Conservation (phyloP, 2,797 vertebrate genomes). For the Rhincodon typus region DNA sequence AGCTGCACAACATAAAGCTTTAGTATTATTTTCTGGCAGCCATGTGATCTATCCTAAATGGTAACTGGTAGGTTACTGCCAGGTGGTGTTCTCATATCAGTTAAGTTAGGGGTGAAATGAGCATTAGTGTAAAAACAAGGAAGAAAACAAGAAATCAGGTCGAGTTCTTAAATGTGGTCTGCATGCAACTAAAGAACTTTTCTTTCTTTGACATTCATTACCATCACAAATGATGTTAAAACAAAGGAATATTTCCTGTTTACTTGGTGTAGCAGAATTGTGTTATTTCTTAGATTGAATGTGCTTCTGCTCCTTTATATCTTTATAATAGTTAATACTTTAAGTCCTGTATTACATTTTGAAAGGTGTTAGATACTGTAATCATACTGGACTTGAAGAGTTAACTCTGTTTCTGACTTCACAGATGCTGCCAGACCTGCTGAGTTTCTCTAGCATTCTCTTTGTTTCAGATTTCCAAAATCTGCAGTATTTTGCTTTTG, state of each 20-base stretch:
- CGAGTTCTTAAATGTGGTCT: not conserved
- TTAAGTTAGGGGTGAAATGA: not conserved
- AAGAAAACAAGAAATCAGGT: not conserved
- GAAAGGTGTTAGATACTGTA: no score
- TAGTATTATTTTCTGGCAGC: not conserved
- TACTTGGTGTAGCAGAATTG: not conserved
- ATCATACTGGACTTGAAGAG: no score
- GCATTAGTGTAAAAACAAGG: not conserved
- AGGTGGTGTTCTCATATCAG: not conserved
- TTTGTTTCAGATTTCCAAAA: no score
- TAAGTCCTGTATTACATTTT: no score
- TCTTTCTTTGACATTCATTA: not conserved
- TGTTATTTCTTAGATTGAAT: not conserved
- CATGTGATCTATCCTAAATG: not conserved
- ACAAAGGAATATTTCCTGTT: not conserved
- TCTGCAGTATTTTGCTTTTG: no score
- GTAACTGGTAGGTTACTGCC: conserved; percentile 21
- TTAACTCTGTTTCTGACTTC: no score
- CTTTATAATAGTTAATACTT: no score
- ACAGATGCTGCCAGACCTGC: no score
- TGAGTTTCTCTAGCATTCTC: no score
- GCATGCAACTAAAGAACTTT: not conserved
- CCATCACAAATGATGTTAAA: not conserved
- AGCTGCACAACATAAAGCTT: not conserved
- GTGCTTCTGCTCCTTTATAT: not conserved